Percentiles rank a stretch among this genome's conserved stretches.
Conservation (phyloP, 2,797 vertebrate species). For the Sebastes iracundus region DNA sequence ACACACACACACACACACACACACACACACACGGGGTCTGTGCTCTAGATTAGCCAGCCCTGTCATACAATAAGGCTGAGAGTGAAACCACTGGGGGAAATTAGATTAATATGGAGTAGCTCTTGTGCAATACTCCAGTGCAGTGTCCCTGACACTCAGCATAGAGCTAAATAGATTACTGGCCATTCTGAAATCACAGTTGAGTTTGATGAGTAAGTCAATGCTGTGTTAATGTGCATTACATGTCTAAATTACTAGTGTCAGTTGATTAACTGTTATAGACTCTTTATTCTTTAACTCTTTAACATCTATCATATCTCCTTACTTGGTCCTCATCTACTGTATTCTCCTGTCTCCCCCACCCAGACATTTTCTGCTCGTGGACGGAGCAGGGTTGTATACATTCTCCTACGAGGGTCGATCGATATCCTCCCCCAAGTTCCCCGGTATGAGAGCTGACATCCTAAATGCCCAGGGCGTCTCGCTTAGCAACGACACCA, state of each 20-base stretch:
- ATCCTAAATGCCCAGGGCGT: slow-evolving; percentile 89
- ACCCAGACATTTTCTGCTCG: slow-evolving; percentile 92
- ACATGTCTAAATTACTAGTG: slow-evolving; percentile 39
- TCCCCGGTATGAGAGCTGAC: slow-evolving; percentile 92
- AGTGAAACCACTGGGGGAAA: slow-evolving; percentile 70
- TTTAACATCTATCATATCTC: slow-evolving; percentile 9
- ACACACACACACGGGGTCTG: slow-evolving; percentile 7
- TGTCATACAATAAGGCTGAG: slow-evolving; percentile 69
- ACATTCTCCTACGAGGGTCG: slow-evolving; percentile 95
- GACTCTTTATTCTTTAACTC: slow-evolving; percentile 23
- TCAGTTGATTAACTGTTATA: slow-evolving; percentile 42
- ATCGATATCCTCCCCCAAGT: slow-evolving; percentile 91
- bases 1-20: slow-evolving; percentile 4
- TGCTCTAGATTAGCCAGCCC: slow-evolving; percentile 49
- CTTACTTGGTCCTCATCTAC: neutral
- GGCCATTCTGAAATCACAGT: slow-evolving; percentile 56
- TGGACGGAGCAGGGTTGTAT: slow-evolving; percentile 92
- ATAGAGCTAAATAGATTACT: slow-evolving; percentile 67
- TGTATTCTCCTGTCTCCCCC: neutral
- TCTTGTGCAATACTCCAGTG: slow-evolving; percentile 69
- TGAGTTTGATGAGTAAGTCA: slow-evolving; percentile 51
- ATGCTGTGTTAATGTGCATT: slow-evolving; percentile 38
- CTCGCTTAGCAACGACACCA: slow-evolving; percentile 92
- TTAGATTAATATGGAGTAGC: slow-evolving; percentile 75
- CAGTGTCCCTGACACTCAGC: slow-evolving; percentile 55